Conservation (phyloP, 2,888 invertebrate species). For the Eretmocerus hayati region DNA sequence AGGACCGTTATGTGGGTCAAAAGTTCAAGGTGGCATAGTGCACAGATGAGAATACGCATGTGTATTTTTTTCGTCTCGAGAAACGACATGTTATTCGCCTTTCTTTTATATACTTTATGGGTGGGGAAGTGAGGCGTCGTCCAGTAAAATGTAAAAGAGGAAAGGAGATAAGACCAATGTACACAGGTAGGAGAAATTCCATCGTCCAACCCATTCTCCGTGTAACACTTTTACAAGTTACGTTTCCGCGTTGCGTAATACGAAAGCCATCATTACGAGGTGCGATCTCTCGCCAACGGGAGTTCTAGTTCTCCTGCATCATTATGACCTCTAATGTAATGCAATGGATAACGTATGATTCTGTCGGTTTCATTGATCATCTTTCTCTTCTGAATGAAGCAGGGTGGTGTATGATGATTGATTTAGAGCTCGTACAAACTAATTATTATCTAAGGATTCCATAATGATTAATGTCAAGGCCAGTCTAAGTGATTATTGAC, state of each 20-base stretch:
- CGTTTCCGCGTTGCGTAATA: constrained; percentile 36
- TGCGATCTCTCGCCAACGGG: constrained; percentile 17
- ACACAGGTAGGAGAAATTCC: constrained; percentile 13
- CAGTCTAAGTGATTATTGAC: too few relatives aligned
- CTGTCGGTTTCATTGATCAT: neutral
- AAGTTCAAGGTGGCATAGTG: constrained; percentile 20
- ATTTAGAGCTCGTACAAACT: too few relatives aligned
- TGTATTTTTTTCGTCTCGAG: neutral
- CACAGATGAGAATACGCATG: neutral
- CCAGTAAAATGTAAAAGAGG: constrained; percentile 6
- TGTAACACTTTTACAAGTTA: constrained; percentile 34
- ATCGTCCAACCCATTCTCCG: neutral
- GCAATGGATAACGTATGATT: too few relatives aligned
- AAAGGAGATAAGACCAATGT: neutral
- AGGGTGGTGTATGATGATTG: too few relatives aligned
- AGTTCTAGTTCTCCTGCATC: too few relatives aligned
- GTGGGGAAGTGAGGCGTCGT: neutral
- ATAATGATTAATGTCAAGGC: too few relatives aligned
- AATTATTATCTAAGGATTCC: too few relatives aligned
- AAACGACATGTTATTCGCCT: neutral
- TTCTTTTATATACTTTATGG: neutral
- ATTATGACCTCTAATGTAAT: too few relatives aligned
- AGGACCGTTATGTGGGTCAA: constrained; percentile 18
- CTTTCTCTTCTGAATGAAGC: too few relatives aligned
- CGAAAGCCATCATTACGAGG: constrained; percentile 14